phyloP scores from a whole-genome alignment of 2,797 vertebrate genomes.

The Phrynocephalus guinanensis region DNA sequence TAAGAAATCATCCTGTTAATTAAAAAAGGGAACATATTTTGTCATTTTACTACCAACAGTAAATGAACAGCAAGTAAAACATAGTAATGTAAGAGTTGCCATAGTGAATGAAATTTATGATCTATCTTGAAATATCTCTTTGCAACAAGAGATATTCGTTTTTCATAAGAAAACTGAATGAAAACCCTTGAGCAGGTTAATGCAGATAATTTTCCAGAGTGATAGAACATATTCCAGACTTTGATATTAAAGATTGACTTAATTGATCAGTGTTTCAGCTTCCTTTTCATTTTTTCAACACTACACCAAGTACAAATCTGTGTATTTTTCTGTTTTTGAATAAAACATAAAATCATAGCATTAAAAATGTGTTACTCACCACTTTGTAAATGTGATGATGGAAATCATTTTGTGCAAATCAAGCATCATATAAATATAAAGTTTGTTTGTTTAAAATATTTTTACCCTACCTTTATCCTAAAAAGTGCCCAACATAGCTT shows the following conservation, averaged over 20 bases:
- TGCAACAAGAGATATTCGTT: conserved; percentile 16
- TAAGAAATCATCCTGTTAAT: not conserved
- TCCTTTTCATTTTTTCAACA: not conserved
- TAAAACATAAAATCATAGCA: not conserved
- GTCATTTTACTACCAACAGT: conserved; percentile 3
- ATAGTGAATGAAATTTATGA: conserved; percentile 28
- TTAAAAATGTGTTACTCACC: not conserved
- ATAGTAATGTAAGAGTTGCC: conserved; percentile 20
- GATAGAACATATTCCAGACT: not conserved
- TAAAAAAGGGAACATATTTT: not conserved
- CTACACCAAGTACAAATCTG: not conserved
- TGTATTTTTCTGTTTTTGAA: conserved; percentile 8
- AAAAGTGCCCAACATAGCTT: no score
- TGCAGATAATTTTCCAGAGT: conserved; percentile 3
- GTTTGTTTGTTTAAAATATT: no score
- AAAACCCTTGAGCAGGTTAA: conserved; percentile 4
- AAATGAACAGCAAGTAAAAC: conserved; percentile 65
- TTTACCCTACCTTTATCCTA: no score
- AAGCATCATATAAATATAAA: not conserved
- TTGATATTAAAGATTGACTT: conserved; percentile 5
- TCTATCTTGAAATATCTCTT: conserved; percentile 11
- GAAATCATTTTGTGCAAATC: not conserved
- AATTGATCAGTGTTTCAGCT: conserved; percentile 2
- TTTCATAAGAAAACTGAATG: conserved; percentile 14
- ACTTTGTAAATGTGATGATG: not conserved